phyloP scores from a whole-genome alignment of 30 jellyfish, hydroid and myxozoan genomes.

The Morbakka virulenta region DNA sequence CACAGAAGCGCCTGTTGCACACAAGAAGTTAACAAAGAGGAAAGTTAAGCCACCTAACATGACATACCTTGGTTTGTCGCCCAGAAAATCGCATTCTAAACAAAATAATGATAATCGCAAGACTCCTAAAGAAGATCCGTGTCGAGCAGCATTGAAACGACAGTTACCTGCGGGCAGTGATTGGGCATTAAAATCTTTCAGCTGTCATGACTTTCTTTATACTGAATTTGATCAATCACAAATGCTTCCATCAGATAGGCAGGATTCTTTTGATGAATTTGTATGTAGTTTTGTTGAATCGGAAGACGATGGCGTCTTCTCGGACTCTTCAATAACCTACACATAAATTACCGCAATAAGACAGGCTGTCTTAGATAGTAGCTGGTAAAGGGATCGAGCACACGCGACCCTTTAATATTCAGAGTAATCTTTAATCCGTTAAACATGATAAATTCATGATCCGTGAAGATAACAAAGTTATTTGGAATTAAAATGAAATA shows the following conservation, averaged over 20 bases:
- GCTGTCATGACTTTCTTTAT: not conserved
- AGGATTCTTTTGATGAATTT: conserved; percentile 67
- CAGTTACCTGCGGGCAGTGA: not conserved
- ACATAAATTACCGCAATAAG: too few relatives aligned
- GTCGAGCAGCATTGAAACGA: not conserved
- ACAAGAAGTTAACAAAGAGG: not conserved
- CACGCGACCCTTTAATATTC: too few relatives aligned
- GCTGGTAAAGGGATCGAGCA: too few relatives aligned
- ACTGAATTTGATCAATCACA: not conserved
- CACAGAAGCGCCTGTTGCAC: conserved; percentile 14
- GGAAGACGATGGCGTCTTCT: conserved; percentile 49
- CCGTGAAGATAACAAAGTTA: too few relatives aligned
- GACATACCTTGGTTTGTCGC: conserved; percentile 67
- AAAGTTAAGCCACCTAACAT: conserved; percentile 62
- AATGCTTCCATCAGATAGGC: not conserved
- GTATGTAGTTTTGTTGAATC: conserved; percentile 51
- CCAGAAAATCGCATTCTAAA: conserved; percentile 9
- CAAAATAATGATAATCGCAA: conserved; percentile 13
- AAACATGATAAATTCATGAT: too few relatives aligned
- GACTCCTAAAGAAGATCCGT: conserved; percentile 5
- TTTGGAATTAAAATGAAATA: too few relatives aligned
- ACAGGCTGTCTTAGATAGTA: too few relatives aligned
- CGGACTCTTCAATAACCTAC: not conserved
- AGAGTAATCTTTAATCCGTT: too few relatives aligned
- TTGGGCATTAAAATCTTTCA: conserved; percentile 19